Base-by-base conservation (phyloP, 2,797 vertebrate species). In the Microctenopoma lineatum region DNA sequence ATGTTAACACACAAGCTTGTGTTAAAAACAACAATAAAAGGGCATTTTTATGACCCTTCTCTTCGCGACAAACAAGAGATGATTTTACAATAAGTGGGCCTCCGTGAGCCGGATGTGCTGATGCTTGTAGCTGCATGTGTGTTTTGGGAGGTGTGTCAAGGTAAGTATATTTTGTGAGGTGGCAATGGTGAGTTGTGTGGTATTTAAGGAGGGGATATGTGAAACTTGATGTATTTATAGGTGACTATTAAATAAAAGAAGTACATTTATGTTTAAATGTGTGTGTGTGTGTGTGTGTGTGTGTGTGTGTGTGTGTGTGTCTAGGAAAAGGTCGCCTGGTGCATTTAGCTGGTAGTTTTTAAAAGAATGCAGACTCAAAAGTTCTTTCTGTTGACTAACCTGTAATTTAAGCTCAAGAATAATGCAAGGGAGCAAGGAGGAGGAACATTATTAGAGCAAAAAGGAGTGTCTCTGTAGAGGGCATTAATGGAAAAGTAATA, bases 51-150 rank as follows among this genome's bases (percentile, higher is more conserved):
- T 65, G n/a, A 25, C 70, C 51, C 54, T 59, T 29, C 32, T 11
- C 45, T 59, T 26, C 70, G 59, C 66, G 71, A 18, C 41, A 53
- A 66, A 50, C 1, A 1, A 26, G 70, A 83, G 73, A 84, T 0
- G 58, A 75, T 84, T 85, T 80, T 66, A 34, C 69, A 77, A 73
- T 70, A 69, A 75, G 58, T 77, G 84, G 74, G 69, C 70, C 87
- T 80, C 55, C 54, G 55, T 52, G 51, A 67, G 62, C 57, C 2
- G 32, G 64, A 53, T 51, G 68, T 45, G 47, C 46, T 18, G 48
- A 25, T 54, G 53, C 59, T 39, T 78, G 65, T 34, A 62, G 66
- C 51, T 34, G 34, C 10, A 4, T 64, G 70, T 59, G 29, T 58
- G 32, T 66, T 54, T 59, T 15, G 29, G 55, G 38, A 66, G 73